Evolutionary conservation across 2,113 vertebrate species (phyloP).

Genomic region (Neopipo cinnamomea): DNA sequence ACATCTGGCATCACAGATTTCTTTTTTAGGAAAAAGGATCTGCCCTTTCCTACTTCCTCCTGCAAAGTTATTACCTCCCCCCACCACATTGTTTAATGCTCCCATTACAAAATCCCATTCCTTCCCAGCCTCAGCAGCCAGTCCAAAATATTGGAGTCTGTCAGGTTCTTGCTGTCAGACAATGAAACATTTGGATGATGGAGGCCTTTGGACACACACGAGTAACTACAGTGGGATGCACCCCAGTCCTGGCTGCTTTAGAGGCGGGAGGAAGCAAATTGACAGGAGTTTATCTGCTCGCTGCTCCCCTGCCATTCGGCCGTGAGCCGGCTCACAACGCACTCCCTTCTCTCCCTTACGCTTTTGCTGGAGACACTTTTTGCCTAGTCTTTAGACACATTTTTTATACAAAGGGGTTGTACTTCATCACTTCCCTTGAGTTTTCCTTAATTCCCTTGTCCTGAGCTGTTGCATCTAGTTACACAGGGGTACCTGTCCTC

Average conservation of each 20-base stretch:
- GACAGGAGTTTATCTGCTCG: not conserved
- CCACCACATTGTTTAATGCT: not conserved
- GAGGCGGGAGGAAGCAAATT: not conserved
- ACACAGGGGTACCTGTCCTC: not conserved
- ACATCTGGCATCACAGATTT: not conserved
- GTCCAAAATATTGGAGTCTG: not conserved
- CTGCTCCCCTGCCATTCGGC: accelerated
- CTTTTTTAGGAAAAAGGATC: not conserved
- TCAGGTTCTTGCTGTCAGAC: not conserved
- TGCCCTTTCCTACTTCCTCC: not conserved
- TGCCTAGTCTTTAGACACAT: not conserved
- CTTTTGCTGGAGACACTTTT: not conserved
- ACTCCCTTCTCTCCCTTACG: not conserved
- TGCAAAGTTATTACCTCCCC: not conserved
- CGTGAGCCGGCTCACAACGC: accelerated
- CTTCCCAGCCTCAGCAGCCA: not conserved
- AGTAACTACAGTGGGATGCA: not conserved
- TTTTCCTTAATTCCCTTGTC: not conserved
- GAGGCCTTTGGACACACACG: not conserved
- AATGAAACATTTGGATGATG: not conserved
- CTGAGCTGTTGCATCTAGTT: not conserved
- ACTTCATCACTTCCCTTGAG: not conserved
- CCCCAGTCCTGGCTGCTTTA: not conserved
- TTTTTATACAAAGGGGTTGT: not conserved
- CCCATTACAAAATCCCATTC: not conserved